Evolutionary conservation across 2,888 invertebrate genomes (phyloP).

Genomic region (Ophion obscuratus): DNA sequence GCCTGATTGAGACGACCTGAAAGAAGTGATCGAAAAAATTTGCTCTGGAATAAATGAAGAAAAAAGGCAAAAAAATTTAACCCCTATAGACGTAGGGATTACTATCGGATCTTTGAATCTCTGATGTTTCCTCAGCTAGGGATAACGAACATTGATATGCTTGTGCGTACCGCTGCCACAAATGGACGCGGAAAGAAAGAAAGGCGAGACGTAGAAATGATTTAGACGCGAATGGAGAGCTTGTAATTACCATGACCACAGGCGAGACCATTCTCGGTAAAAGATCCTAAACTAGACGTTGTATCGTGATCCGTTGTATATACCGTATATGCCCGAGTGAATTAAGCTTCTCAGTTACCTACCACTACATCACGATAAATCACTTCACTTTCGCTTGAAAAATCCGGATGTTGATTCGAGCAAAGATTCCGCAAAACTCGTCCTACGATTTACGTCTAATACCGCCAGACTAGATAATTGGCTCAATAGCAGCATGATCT

Average conservation of each 20-base stretch:
- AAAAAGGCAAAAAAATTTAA: background rate
- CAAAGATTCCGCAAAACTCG: slow-evolving; percentile 57
- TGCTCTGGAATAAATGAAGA: background rate
- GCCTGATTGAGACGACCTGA: slow-evolving; percentile 85
- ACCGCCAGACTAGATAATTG: slow-evolving; percentile 20
- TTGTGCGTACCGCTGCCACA: background rate
- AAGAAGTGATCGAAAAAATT: slow-evolving; percentile 65
- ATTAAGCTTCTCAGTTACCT: slow-evolving; percentile 37
- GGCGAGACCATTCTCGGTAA: slow-evolving; percentile 59
- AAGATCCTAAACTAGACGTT: slow-evolving; percentile 17
- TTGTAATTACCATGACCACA: slow-evolving; percentile 64
- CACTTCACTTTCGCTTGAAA: slow-evolving; percentile 70
- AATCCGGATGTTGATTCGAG: slow-evolving; percentile 64
- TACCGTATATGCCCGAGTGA: slow-evolving; percentile 22
- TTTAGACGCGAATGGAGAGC: slow-evolving; percentile 59
- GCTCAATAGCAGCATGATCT: background rate
- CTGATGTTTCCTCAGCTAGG: background rate
- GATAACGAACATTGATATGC: slow-evolving; percentile 1
- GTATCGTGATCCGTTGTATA: slow-evolving; percentile 2
- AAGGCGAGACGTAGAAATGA: slow-evolving; percentile 57
- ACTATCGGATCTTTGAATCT: background rate
- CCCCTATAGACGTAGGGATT: background rate
- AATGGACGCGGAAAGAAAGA: slow-evolving; percentile 50
- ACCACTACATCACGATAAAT: slow-evolving; percentile 44
- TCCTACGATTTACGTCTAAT: slow-evolving; percentile 14